Conservation (phyloP, 2,797 vertebrate genomes). For the Micromesistius poutassou region DNA sequence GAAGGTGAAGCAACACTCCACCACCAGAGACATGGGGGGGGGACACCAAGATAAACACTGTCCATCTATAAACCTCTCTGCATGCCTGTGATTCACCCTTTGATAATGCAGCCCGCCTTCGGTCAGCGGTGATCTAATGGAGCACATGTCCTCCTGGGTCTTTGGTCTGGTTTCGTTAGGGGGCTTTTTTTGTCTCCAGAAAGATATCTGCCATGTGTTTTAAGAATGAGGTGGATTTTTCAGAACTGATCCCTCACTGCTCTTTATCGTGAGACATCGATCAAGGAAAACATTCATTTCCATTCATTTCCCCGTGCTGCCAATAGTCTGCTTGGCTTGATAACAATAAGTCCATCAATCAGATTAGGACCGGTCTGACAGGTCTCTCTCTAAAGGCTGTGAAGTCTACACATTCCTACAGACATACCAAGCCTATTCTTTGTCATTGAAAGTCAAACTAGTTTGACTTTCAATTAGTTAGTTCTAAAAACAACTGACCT, state of each 20-base stretch:
- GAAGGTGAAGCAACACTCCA: slow-evolving; percentile 81
- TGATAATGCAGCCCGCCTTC: background rate
- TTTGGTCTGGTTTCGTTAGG: background rate
- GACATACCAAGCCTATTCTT: background rate
- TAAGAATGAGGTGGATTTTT: background rate
- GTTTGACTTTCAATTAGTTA: no score
- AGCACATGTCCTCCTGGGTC: background rate
- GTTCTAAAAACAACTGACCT: background rate
- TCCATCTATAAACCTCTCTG: background rate
- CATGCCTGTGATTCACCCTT: background rate
- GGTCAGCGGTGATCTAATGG: background rate
- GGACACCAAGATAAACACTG: slow-evolving; percentile 1
- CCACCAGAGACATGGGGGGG: background rate
- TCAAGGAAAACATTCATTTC: background rate
- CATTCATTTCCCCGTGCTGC: background rate
- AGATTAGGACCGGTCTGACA: background rate
- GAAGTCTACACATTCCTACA: background rate
- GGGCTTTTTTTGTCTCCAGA: no score
- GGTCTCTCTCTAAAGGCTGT: background rate
- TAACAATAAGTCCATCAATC: background rate
- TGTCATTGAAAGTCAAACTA: background rate
- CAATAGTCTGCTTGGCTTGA: background rate
- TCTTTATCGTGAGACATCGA: background rate
- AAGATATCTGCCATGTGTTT: background rate
- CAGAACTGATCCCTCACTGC: background rate